phyloP scores from a whole-genome alignment of 2,113 vertebrate genomes.

The Rhodinocichla rosea region DNA sequence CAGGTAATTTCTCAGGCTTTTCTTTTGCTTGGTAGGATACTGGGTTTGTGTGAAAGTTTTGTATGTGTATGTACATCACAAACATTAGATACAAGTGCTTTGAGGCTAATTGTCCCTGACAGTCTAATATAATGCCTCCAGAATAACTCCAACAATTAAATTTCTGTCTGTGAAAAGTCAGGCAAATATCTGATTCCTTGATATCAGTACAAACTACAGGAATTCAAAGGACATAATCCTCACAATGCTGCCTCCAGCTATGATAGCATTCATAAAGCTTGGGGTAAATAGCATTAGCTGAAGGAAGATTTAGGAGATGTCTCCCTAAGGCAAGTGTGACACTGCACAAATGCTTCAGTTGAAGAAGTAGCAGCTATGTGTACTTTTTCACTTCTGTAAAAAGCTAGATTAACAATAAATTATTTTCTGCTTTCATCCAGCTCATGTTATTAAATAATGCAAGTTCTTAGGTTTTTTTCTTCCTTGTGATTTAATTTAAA shows the following conservation, averaged over 20 bases:
- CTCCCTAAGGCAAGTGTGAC: not conserved
- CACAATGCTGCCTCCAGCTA: not conserved
- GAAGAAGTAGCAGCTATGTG: not conserved
- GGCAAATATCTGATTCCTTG: not conserved
- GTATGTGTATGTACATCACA: not conserved
- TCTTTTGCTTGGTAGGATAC: not conserved
- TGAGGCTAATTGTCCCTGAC: not conserved
- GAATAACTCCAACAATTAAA: not conserved
- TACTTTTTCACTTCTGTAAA: not conserved
- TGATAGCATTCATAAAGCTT: not conserved
- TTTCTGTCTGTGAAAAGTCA: not conserved
- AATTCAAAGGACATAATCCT: not conserved
- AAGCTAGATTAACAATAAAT: not conserved
- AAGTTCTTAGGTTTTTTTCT: not conserved
- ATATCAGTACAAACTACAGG: not conserved
- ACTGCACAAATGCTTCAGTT: not conserved
- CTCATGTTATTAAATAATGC: not conserved
- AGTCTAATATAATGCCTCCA: not conserved
- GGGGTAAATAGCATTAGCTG: not conserved
- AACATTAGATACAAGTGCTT: not conserved
- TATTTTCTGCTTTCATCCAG: not conserved
- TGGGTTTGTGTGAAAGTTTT: not conserved
- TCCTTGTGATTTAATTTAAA: not conserved
- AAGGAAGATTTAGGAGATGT: not conserved
- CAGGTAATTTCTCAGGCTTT: not conserved